Evolutionary conservation across 2,797 vertebrate genomes (phyloP), one percentile per base, ranked within the genome.

Genomic region (Falco columbarius): DNA sequence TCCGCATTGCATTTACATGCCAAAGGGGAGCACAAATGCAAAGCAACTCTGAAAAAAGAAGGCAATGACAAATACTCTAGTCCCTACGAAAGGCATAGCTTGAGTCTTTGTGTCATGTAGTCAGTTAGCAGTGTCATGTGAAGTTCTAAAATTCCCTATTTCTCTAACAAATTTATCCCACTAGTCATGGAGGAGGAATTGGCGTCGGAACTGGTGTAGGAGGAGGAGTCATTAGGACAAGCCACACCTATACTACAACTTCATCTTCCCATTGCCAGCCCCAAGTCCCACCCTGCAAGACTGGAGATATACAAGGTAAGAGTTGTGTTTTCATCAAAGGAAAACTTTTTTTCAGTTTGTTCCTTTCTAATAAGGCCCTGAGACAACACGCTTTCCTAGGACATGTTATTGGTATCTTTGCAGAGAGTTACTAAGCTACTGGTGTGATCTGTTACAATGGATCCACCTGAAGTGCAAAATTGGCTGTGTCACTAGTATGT

Each of bases 231-330:
- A 95, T 95, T 75, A 96, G 81, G 74, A 95, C 96, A 1, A 96
- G 93, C 63, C 94, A 95, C 82, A 97, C 86, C 23, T 93, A 96
- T 17, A 95, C 95, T 8, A 93, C 95, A 27, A 90, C 81, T 32
- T 29, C 97, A 24, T 24, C 93, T 30, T 91, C 89, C 73, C 93
- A 94, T 26, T 96, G 96, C 95, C 96, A 96, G 95, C n/a, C 96
- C 86, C 96, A 96, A 14, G 95, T 97, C 32, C 32, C 94, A 0
- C 70, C 95, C 87, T 95, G 94, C 95, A 94, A 96, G 73, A 86
- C 93, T 0, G 91, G 89, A 61, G 96, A 97, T 14, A 82, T 93
- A 73, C 96, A 97, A 95, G 97, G 97, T 97, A 90, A 96, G 91
- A 54, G 32, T 29, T 0, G 0, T 0, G 2, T 5, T 49, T 32